These are phyloP conservation scores for Arrhopalites spinosus DNA, from an alignment of 2,888 invertebrate species.

Conservation along the genomic window DNA sequence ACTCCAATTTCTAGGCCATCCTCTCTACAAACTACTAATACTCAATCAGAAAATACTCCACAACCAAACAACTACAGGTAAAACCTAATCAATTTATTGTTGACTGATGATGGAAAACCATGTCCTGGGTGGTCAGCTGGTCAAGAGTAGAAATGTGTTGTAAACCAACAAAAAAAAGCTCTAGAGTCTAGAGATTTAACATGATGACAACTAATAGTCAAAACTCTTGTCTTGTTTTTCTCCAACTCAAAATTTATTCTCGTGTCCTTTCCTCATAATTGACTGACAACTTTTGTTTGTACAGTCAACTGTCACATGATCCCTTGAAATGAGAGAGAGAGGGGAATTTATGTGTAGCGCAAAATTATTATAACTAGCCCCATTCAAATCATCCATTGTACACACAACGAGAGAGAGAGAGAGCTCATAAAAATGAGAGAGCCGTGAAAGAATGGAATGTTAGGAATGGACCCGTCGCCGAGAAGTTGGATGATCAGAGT, in stretches of 20 bases:
- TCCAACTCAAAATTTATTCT: slow-evolving; percentile 1
- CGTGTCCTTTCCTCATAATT: background rate
- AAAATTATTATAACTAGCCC: background rate
- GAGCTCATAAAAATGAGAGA: slow-evolving; percentile 22
- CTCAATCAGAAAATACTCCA: too few species aligned
- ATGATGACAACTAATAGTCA: background rate
- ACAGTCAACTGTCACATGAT: slow-evolving; percentile 1
- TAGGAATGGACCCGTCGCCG: slow-evolving; percentile 15
- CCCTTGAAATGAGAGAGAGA: too few species aligned
- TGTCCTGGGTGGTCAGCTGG: slow-evolving; percentile 17
- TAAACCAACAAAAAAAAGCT: slow-evolving; percentile 6
- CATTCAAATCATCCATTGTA: background rate
- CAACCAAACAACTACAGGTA: background rate
- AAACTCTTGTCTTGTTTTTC: background rate
- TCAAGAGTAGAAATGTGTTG: background rate
- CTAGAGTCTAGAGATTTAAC: too few species aligned
- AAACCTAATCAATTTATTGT: slow-evolving; percentile 23
- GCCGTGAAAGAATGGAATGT: slow-evolving; percentile 12
- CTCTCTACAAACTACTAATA: background rate
- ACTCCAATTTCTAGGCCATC: background rate
- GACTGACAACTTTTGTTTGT: slow-evolving; percentile 2
- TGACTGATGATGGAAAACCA: background rate
- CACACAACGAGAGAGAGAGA: too few species aligned
- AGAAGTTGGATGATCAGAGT: background rate
- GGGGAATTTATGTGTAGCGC: background rate